Evolutionary conservation across 2,888 invertebrate species (phyloP).

Genomic region (Drosophila limbata): DNA sequence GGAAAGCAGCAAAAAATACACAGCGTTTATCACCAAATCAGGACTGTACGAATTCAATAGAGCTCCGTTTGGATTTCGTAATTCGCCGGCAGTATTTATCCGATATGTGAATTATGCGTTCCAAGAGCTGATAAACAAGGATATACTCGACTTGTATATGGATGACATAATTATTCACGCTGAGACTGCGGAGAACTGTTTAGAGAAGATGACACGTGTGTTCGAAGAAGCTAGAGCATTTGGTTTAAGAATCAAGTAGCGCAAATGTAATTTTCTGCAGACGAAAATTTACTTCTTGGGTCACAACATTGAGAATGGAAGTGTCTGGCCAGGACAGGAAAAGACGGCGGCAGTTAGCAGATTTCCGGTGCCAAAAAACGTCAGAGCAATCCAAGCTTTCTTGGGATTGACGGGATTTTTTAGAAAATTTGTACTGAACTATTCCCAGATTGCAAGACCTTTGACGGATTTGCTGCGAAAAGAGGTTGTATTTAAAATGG

Average conservation of each 20-base stretch:
- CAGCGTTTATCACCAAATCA: too few species aligned
- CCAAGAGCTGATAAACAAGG: too few species aligned
- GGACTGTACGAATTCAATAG: too few species aligned
- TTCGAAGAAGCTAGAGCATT: too few species aligned
- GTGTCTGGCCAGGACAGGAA: neutral
- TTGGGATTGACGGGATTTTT: conserved; percentile 3
- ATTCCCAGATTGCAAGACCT: neutral
- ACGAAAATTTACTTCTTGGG: neutral
- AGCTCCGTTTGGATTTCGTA: too few species aligned
- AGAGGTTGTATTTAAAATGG: neutral
- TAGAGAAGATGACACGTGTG: neutral
- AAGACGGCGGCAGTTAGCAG: neutral
- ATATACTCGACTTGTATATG: too few species aligned
- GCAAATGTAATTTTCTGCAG: neutral
- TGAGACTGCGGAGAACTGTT: neutral
- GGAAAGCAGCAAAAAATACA: too few species aligned
- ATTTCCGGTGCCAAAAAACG: neutral
- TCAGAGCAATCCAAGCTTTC: conserved; percentile 1
- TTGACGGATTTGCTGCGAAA: neutral
- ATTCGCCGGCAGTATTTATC: too few species aligned
- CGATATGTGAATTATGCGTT: too few species aligned
- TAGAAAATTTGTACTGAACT: conserved; percentile 1
- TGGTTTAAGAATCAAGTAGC: neutral
- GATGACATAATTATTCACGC: neutral
- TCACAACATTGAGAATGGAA: neutral